Base-by-base conservation (phyloP, 2,888 invertebrate species). In the Drosophila yooni region DNA sequence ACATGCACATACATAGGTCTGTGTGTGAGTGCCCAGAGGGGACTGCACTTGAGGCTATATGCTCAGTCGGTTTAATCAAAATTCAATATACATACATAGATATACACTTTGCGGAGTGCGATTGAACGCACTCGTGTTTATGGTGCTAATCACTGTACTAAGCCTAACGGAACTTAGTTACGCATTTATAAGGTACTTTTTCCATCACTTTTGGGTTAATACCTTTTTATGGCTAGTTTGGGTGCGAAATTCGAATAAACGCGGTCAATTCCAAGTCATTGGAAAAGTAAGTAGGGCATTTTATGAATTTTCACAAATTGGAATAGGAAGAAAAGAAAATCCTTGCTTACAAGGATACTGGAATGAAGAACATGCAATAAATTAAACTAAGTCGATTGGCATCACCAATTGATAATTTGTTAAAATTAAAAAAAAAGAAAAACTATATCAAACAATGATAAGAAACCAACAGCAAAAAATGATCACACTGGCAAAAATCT, bases 51-150 rank as follows among this genome's bases (percentile, higher is more conserved):
- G 7, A 34, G 36, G 68, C 38, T 53, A 38, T 58, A 48, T 68
- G 65, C 53, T 62, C 46, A 59, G 51, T 40, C 62, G 66, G 62
- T 59, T 77, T 70, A 67, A 78, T 80, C 76, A 71, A 78, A 80
- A 77, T 38, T 54, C 51, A 63, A 80, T 64, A 70, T 79, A 80
- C 61, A 77, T 61, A 79, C 66, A 54, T 4, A 29, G 10, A 53
- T 27, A 52, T 33, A 34, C 6, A 25, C 25, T 25, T 15, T 46
- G 46, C 15, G 25, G 25, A 25, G 25, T 15, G 25, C 15, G 46
- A 46, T 25, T 25, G 15, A 25, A 25, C 8, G 15, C 46, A 25
- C 15, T 46, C 15, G 15, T 25, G 1, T 15, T 25, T 25, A 15
- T 25, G 8, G 25, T 46, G 21, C 6, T 10, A 1, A n/a, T 4